Evolutionary conservation across 2,797 vertebrate species (phyloP), one percentile per base, ranked within the genome.

Genomic region (Chromobotia macracanthus): DNA sequence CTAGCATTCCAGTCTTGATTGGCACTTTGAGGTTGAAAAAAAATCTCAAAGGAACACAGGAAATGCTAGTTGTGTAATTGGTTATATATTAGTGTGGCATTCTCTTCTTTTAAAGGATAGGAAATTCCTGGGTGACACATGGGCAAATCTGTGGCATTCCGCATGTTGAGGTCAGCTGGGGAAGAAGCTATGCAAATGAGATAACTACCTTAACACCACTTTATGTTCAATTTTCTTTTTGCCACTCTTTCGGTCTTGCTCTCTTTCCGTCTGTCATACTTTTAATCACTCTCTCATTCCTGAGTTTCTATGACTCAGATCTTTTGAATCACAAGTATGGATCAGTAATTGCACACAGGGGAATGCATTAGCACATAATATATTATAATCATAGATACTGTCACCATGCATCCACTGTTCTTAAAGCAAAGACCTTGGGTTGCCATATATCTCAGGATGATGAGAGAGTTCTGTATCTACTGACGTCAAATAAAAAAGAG

Each of bases 1-100:
- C 93, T 93, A 90, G 90, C 93, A 94, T 94, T 94, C 93, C 93
- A 89, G 87, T 85, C 89, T 91, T 94, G 92, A 94, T 93, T 94
- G 93, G 91, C 92, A 94, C 93, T 94, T 92, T 90, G 91, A 94
- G 92, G 87, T 89, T 83, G 90, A 88, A 87, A 91, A 75, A 69
- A 91, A 88, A 90, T 87, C 89, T 93, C 90, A 93, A 93, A 92
- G 90, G 90, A 91, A 89, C 89, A 91, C 90, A 94, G 93, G 93
- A 94, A 94, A 94, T 93, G 91, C 91, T 92, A 92, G 91, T 93
- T 90, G 90, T 92, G 89, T 93, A 94, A 94, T 93, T 91, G 91
- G 92, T 94, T 92, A 93, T 93, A 92, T 93, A 93, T 93, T 93
- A 91, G 90, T 85, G 46, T 81, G 84, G 87, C 85, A 87, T 88